Conservation (phyloP, 1,140 invertebrate species). For the Brachionus asplanchnoidis region DNA sequence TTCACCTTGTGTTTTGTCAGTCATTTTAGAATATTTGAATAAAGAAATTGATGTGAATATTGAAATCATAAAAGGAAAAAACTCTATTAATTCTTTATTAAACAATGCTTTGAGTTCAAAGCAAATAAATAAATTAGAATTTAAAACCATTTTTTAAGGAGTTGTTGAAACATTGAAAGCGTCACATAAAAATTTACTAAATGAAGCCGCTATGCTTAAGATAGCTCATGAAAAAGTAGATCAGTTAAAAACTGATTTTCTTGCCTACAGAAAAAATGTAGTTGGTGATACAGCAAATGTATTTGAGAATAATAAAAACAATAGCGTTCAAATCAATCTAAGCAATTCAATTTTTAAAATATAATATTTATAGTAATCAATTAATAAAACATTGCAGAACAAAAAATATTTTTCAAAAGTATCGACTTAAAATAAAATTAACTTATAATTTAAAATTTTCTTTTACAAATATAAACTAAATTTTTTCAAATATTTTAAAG, state of each 20-base stretch:
- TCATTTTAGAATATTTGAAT: too few relatives aligned
- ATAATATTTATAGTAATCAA: neutral
- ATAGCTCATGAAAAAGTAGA: conserved; percentile 32
- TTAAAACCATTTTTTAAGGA: neutral
- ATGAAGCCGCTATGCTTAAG: conserved; percentile 18
- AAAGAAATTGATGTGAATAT: neutral
- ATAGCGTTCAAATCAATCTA: neutral
- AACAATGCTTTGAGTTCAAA: too few relatives aligned
- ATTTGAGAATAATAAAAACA: conserved; percentile 30
- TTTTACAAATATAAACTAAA: too few relatives aligned
- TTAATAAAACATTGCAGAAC: too few relatives aligned
- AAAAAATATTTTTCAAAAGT: too few relatives aligned
- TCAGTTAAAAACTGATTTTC: neutral
- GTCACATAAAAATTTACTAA: conserved; percentile 24
- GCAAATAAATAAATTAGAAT: neutral
- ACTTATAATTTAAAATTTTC: too few relatives aligned
- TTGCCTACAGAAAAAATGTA: conserved; percentile 4
- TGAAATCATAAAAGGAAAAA: neutral
- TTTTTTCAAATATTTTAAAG: too few relatives aligned
- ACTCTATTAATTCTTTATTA: neutral
- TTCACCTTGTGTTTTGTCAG: too few relatives aligned
- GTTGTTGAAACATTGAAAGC: conserved; percentile 11
- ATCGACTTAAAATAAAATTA: too few relatives aligned
- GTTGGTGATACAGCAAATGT: conserved; percentile 19
- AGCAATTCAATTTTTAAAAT: neutral